These are phyloP conservation scores for Smittia sp. DNA, from an alignment of 2,888 invertebrate species.

Conservation along the genomic window DNA sequence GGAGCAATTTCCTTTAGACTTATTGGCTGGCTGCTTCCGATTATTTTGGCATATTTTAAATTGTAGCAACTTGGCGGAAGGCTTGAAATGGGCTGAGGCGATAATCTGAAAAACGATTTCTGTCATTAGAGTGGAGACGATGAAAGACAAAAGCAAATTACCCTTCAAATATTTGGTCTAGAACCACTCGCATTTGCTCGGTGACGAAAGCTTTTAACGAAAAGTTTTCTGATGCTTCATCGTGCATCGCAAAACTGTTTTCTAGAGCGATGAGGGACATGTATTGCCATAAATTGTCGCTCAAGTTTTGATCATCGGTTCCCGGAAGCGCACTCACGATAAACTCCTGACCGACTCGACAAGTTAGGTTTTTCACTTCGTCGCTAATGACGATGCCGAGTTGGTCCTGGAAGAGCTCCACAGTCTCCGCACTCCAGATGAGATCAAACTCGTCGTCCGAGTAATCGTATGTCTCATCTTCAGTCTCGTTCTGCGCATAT, in stretches of 20 bases:
- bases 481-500: background rate
- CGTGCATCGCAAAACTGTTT: background rate
- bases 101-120: background rate
- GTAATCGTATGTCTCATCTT: background rate
- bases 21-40: constrained; percentile 12
- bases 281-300: constrained; percentile 25
- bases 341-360: background rate
- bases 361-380: background rate
- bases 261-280: constrained; percentile 7
- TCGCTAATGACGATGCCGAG: background rate
- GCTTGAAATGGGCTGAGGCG: background rate
- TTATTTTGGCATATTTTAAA: constrained; percentile 28
- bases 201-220: constrained; percentile 13
- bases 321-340: constrained; percentile 21
- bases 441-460: constrained; percentile 2
- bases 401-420: constrained; percentile 30
- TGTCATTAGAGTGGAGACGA: background rate
- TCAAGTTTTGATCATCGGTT: background rate
- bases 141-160: background rate
- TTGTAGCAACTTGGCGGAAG: constrained; percentile 5
- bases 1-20: background rate
- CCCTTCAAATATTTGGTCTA: constrained; percentile 26
- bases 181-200: background rate
- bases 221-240: background rate
- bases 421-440: constrained; percentile 16